Evolutionary conservation across 2,797 vertebrate genomes (phyloP).

Genomic region (Loriculus beryllinus): DNA sequence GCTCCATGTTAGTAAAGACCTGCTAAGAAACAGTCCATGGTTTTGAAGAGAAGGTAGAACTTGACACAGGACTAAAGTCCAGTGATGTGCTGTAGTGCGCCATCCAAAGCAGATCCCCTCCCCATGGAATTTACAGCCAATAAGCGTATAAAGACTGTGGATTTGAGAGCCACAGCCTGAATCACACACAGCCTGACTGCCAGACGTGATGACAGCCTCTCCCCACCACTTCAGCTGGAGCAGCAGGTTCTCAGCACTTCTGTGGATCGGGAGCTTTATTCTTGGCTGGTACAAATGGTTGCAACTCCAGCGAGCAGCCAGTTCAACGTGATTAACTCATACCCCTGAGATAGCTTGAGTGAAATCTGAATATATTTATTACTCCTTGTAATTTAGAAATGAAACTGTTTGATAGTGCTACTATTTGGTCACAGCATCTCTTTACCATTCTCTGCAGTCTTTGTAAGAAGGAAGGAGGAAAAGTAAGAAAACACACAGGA

Average conservation of each 20-base stretch:
- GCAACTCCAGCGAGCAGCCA: background rate
- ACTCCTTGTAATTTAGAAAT: background rate
- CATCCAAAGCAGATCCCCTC: background rate
- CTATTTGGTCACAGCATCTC: background rate
- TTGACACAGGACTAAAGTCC: background rate
- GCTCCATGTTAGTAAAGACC: background rate
- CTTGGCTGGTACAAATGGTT: background rate
- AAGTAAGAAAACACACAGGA: background rate
- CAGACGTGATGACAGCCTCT: conserved; percentile 58
- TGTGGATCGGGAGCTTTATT: conserved; percentile 13
- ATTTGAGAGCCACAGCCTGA: conserved; percentile 31
- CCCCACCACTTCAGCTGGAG: conserved; percentile 60
- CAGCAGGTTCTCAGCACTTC: conserved; percentile 60
- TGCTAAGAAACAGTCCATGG: background rate
- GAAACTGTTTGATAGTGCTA: background rate
- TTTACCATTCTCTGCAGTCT: background rate
- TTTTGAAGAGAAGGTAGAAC: background rate
- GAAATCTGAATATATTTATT: background rate
- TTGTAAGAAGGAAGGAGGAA: background rate
- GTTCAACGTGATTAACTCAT: background rate
- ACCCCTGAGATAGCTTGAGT: background rate
- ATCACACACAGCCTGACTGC: background rate
- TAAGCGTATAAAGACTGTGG: background rate
- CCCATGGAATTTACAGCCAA: background rate
- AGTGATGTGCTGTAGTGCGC: background rate